Base-by-base conservation (phyloP, 1,140 invertebrate genomes). In the Tachypleus tridentatus region DNA sequence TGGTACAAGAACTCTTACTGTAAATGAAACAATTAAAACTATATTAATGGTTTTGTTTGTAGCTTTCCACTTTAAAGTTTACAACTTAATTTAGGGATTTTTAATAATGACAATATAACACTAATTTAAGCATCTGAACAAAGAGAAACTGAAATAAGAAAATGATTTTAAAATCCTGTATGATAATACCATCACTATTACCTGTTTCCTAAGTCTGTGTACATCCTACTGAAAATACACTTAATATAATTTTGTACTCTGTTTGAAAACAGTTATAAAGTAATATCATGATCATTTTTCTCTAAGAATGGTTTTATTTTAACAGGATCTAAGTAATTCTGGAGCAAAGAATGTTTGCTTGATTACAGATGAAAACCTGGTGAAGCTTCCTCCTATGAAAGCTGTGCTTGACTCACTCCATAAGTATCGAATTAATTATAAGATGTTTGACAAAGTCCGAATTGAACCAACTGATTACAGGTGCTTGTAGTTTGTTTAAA, bases 381-480 rank as follows among this genome's bases (percentile, higher is more conserved):
- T 77, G 0, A 81, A 83, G 57, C 74, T 91, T 60, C 75, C 80
- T 5, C 86, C 88, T 4, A 82, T 91, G 48, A 83, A 85, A 74
- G 81, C 82, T 64, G 84, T 85, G 5, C 72, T 89, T 7, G 84
- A 91, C 68, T 89, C 90, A 0, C 77, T 95, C 4, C 81, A 84
- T 0, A 85, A 81, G 60, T 77, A 85, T 74, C 83, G 83, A 47
- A 78, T 94, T 49, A 80, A 82, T 63, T 93, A 86, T 72, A 82
- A 89, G 72, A 78, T 94, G 5, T 96, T 86, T 76, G 88, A 93
- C 70, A 81, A 83, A 71, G 87, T 91, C 6, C 75, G 86, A 65
- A 86, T 94, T 4, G 92, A 96, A 73, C 92, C 92, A 1, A 93
- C 88, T 2, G 87, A 93, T 73, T 77, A 80, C 66, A 90, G 86